Percentiles rank a stretch among this genome's conserved stretches.
Conservation (phyloP, 2,888 invertebrate genomes). For the Opisthograptis luteolata region DNA sequence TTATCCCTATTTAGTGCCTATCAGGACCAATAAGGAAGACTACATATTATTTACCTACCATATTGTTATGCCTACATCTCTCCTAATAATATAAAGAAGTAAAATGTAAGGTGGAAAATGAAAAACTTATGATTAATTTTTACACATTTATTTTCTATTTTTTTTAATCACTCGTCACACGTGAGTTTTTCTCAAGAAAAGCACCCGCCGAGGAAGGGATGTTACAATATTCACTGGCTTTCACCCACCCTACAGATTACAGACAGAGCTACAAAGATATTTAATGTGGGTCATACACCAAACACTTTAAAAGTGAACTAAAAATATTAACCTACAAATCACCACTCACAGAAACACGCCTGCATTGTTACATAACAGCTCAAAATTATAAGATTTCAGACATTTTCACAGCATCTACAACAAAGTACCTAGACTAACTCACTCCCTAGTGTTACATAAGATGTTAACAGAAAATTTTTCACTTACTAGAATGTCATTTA, state of each 20-base stretch:
- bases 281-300: constrained; percentile 49
- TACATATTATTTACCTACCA: no score
- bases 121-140: constrained; percentile 49
- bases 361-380: constrained; percentile 71
- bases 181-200: constrained; percentile 76
- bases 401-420: constrained; percentile 56
- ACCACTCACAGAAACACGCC: constrained; percentile 58
- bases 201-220: constrained; percentile 63
- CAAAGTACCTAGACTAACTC: constrained; percentile 51
- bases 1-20: no score
- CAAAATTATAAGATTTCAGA: constrained; percentile 70
- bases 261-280: constrained; percentile 36
- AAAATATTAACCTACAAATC: constrained; percentile 50
- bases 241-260: constrained; percentile 44
- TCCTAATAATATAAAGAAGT: no score
- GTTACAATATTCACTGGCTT: constrained; percentile 35
- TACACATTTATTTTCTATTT: constrained; percentile 68
- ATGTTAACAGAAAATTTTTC: constrained; percentile 23
- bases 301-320: constrained; percentile 55
- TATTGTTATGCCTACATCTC: no score
- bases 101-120: constrained; percentile 27
- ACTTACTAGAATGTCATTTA: constrained; percentile 9
- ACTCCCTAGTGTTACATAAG: constrained; percentile 50
- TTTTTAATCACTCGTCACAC: constrained; percentile 59
- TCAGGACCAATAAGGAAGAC: no score